Conservation (phyloP, 35 echinoderm and acorn worm species). For the Heliocidaris erythrogramma region DNA sequence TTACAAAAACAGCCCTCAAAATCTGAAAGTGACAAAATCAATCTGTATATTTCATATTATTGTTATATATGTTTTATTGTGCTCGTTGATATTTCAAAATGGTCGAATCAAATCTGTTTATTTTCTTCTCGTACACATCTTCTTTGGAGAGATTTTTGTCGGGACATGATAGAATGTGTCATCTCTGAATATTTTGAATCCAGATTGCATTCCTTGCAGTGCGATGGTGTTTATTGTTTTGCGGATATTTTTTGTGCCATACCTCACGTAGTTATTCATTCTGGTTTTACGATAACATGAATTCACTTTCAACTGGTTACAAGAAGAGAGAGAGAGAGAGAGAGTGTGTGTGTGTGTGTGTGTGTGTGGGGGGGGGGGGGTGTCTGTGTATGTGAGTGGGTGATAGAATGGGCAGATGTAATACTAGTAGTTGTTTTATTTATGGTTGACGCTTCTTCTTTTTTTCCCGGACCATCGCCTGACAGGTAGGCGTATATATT, state of each 20-base stretch:
- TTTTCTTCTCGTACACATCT: not conserved
- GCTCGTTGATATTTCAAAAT: not conserved
- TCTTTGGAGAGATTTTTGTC: not conserved
- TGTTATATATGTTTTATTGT: not conserved
- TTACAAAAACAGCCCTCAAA: not conserved
- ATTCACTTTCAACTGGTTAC: conserved; percentile 4
- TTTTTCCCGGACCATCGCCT: too few species aligned
- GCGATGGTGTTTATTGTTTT: not conserved
- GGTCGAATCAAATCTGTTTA: not conserved
- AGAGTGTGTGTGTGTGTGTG: not conserved
- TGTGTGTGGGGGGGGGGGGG: not conserved
- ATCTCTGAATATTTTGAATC: not conserved
- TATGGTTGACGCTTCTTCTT: too few species aligned
- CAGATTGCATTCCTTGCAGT: not conserved
- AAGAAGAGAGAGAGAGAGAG: not conserved
- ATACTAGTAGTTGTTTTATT: too few species aligned
- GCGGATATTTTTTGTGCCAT: conserved; percentile 2
- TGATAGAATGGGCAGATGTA: too few species aligned
- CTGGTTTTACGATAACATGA: not conserved
- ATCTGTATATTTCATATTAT: not conserved
- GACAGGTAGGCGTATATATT: too few species aligned
- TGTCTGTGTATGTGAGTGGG: too few species aligned
- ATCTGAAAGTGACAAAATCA: not conserved
- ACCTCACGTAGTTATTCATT: not conserved
- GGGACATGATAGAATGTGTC: not conserved